phyloP scores from a whole-genome alignment of 2,797 vertebrate genomes.

The Periparus ater region DNA sequence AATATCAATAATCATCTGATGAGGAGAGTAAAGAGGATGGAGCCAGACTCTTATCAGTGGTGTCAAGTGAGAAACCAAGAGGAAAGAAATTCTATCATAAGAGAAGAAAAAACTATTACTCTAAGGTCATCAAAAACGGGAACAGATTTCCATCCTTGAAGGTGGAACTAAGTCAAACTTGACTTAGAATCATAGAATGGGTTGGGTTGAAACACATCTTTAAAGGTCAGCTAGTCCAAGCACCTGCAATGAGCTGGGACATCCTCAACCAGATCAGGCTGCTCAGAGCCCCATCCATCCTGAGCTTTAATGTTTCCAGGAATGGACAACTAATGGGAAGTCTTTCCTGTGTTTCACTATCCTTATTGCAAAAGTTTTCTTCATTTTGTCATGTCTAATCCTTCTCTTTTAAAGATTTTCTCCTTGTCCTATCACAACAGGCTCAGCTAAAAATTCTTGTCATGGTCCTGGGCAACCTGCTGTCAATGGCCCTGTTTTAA shows the following conservation, averaged over 20 bases:
- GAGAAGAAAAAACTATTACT: neutral
- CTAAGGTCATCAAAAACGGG: neutral
- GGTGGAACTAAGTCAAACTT: neutral
- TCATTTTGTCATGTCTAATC: neutral
- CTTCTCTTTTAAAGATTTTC: neutral
- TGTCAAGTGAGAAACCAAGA: neutral
- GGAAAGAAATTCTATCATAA: neutral
- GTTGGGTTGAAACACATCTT: neutral
- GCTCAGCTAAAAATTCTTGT: neutral
- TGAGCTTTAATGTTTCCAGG: neutral
- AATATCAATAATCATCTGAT: neutral
- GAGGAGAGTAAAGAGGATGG: neutral
- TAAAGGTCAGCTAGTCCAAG: neutral
- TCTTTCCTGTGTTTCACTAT: neutral
- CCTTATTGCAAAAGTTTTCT: neutral
- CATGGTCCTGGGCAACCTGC: neutral
- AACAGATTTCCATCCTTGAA: neutral
- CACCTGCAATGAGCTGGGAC: no score
- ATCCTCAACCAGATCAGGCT: neutral
- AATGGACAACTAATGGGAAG: neutral
- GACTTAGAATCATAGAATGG: neutral
- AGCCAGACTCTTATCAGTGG: neutral
- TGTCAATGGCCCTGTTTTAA: neutral
- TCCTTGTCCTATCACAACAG: neutral
- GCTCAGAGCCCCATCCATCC: neutral